A percentile compares a stretch with the other conserved stretches of the same genome.
Conservation (phyloP, 2,113 vertebrate species). For the Polypterus bichir region DNA sequence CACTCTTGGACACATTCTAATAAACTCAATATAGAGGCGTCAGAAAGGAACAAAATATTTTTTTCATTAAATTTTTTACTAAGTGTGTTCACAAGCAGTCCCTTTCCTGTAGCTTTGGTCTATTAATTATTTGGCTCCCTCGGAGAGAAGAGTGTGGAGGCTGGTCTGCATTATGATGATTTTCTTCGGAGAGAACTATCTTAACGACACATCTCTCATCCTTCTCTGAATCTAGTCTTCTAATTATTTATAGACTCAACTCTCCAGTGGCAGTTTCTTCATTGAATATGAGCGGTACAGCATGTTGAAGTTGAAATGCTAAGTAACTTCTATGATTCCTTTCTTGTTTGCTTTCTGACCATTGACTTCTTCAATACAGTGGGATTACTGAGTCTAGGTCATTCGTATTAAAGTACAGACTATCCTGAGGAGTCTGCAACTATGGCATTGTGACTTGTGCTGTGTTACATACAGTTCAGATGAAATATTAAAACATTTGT, state of each 20-base stretch:
- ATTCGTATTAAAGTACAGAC: too few relatives aligned
- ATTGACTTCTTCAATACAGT: too few relatives aligned
- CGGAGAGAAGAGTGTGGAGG: neutral
- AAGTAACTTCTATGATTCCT: too few relatives aligned
- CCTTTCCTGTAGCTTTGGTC: neutral
- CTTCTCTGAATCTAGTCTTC: neutral
- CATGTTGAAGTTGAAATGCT: too few relatives aligned
- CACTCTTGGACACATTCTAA: too few relatives aligned
- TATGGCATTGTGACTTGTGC: too few relatives aligned
- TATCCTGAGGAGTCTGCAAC: too few relatives aligned
- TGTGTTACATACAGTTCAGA: too few relatives aligned
- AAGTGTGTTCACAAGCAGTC: neutral
- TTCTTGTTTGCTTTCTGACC: too few relatives aligned
- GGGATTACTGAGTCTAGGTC: too few relatives aligned
- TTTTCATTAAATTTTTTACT: neutral
- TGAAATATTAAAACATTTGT: too few relatives aligned
- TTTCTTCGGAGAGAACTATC: neutral
- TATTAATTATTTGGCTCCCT: neutral
- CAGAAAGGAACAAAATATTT: neutral
- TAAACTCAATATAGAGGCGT: too few relatives aligned
- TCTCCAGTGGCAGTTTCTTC: neutral
- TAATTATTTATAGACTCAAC: conserved; percentile 1
- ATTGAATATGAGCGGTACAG: neutral
- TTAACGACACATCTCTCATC: neutral
- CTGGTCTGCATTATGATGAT: neutral